Percentiles rank a stretch among this genome's conserved stretches.
Evolutionary conservation across 2,113 vertebrate species (phyloP).

Genomic region (Piprites chloris): DNA sequence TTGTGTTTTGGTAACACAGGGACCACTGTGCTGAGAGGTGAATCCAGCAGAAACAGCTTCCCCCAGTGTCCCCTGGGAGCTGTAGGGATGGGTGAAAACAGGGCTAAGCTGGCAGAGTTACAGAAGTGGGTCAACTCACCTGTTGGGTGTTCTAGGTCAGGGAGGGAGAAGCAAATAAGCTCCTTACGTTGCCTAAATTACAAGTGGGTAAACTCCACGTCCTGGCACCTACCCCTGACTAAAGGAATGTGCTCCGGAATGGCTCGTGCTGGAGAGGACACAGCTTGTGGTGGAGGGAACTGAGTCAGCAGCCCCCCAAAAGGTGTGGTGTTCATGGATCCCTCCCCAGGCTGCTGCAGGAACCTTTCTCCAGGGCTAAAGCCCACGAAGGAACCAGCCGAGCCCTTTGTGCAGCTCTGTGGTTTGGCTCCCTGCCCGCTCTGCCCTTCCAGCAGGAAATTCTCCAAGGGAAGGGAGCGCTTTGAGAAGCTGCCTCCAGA

Average conservation of each 20-base stretch:
- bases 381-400: neutral
- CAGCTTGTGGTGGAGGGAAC: neutral
- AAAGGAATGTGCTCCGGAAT: neutral
- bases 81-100: neutral
- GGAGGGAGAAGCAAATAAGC: neutral
- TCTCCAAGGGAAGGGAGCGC: conserved; percentile 17
- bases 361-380: neutral
- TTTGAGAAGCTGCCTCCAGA: neutral
- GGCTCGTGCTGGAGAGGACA: neutral
- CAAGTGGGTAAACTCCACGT: neutral
- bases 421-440: conserved; percentile 9
- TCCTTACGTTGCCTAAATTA: neutral
- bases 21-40: neutral
- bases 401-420: neutral
- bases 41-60: neutral
- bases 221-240: neutral
- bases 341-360: neutral
- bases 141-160: neutral
- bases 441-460: conserved; percentile 20
- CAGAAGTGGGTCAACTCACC: neutral
- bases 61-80: neutral
- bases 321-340: neutral
- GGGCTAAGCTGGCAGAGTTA: neutral
- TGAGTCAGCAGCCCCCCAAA: neutral
- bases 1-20: neutral